These are phyloP conservation scores for Propithecus deckenii DNA, from an alignment of 2,797 vertebrate species.

Conservation along the genomic window DNA sequence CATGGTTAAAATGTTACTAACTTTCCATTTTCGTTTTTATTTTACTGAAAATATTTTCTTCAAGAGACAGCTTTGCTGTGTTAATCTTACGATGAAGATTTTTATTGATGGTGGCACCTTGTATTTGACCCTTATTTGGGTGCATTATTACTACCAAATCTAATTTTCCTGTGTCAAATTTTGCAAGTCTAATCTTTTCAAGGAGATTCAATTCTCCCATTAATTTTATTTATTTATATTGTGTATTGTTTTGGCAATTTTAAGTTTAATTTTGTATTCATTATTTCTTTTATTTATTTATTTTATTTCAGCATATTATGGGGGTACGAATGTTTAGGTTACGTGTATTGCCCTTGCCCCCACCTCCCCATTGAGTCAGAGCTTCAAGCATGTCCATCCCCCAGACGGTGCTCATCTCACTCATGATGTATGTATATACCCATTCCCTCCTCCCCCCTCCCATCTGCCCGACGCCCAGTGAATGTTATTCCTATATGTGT, in stretches of 20 bases:
- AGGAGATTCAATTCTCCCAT: neutral
- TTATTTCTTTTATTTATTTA: neutral
- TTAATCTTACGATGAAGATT: neutral
- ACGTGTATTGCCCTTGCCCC: too few species aligned
- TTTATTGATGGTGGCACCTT: neutral
- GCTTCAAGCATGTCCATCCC: too few species aligned
- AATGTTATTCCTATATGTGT: neutral
- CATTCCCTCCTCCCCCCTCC: too few species aligned
- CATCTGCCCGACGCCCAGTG: too few species aligned
- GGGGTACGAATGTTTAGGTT: too few species aligned
- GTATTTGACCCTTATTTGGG: neutral
- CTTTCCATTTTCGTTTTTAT: neutral
- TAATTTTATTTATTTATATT: neutral
- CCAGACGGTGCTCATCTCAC: too few species aligned
- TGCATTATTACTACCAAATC: neutral
- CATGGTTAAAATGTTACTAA: neutral
- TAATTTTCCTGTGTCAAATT: neutral
- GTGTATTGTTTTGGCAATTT: neutral
- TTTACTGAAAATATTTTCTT: neutral
- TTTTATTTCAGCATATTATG: too few species aligned
- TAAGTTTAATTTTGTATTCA: neutral
- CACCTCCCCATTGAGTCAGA: too few species aligned
- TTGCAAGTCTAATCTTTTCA: neutral
- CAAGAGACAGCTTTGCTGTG: neutral
- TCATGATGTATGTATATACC: too few species aligned